A percentile compares a stretch with the other conserved stretches of the same genome.
phyloP scores from a whole-genome alignment of 2,113 vertebrate genomes.

The Condylura cristata region DNA sequence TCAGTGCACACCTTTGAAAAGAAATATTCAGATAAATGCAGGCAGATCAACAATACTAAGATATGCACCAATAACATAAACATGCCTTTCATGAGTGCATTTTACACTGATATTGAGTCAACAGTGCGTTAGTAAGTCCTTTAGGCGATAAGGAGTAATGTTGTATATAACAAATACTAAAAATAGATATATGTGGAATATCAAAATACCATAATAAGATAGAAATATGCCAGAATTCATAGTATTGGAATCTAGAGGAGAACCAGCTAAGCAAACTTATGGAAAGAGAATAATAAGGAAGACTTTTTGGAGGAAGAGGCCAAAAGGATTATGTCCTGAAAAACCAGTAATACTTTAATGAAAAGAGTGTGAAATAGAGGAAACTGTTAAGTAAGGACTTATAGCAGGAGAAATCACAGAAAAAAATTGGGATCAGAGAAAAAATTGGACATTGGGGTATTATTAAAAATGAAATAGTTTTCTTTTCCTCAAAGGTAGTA shows the following conservation, averaged over 20 bases:
- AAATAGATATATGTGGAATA: not conserved
- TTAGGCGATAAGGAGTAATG: not conserved
- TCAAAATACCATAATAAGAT: not conserved
- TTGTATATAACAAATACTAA: not conserved
- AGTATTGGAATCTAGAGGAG: accelerated
- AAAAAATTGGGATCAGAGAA: not conserved
- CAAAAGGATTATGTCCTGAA: not conserved
- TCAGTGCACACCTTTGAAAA: not conserved
- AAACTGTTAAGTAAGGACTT: not conserved
- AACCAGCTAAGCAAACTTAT: no score
- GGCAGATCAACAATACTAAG: not conserved
- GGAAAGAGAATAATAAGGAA: not conserved
- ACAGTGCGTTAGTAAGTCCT: not conserved
- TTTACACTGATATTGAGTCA: not conserved
- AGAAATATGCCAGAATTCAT: not conserved
- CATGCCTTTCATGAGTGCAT: not conserved
- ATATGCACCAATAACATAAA: not conserved
- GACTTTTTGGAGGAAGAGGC: not conserved
- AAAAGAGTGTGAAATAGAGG: accelerated
- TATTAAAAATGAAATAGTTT: not conserved
- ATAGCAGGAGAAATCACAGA: not conserved
- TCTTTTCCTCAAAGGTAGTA: not conserved
- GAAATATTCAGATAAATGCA: conserved; percentile 21
- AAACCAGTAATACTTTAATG: not conserved
- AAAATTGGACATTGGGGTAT: not conserved